Evolutionary conservation across 2,888 invertebrate species (phyloP).

Genomic region (Tachina lurida): DNA sequence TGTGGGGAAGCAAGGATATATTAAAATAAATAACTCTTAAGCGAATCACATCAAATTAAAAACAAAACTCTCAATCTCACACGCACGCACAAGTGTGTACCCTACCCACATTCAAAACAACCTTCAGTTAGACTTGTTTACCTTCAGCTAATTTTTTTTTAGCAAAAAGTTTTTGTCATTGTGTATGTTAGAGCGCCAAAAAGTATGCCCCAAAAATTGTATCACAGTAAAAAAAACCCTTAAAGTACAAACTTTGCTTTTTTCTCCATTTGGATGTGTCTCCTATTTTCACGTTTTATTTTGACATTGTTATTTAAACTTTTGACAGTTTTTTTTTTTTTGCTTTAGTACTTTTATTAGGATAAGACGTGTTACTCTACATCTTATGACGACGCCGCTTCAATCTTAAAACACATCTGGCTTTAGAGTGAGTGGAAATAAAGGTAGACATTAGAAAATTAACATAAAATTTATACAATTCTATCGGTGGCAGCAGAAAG

Average conservation of each 20-base stretch:
- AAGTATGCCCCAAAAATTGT: not conserved
- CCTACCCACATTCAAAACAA: no score
- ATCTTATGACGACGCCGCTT: constrained; percentile 13
- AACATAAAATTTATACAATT: not conserved
- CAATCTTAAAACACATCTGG: constrained; percentile 1
- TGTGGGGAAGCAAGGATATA: no score
- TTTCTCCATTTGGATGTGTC: not conserved
- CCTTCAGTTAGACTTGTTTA: no score
- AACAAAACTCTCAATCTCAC: no score
- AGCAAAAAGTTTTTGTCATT: constrained; percentile 6
- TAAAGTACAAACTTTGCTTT: not conserved
- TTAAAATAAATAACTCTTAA: no score
- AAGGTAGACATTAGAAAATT: not conserved
- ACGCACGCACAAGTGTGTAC: no score
- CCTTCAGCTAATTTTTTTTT: not conserved
- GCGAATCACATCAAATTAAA: no score
- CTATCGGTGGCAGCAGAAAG: not conserved
- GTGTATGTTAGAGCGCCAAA: constrained; percentile 30
- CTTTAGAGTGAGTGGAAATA: no score
- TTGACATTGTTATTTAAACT: constrained; percentile 31
- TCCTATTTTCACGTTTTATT: not conserved
- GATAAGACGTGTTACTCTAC: constrained; percentile 4
- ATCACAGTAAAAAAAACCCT: not conserved
- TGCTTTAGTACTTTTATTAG: constrained; percentile 7
- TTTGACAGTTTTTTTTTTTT: constrained; percentile 7